Evolutionary conservation across 2,888 invertebrate species (phyloP), one percentile per base, ranked within the genome.

Genomic region (Rhingia rostrata): DNA sequence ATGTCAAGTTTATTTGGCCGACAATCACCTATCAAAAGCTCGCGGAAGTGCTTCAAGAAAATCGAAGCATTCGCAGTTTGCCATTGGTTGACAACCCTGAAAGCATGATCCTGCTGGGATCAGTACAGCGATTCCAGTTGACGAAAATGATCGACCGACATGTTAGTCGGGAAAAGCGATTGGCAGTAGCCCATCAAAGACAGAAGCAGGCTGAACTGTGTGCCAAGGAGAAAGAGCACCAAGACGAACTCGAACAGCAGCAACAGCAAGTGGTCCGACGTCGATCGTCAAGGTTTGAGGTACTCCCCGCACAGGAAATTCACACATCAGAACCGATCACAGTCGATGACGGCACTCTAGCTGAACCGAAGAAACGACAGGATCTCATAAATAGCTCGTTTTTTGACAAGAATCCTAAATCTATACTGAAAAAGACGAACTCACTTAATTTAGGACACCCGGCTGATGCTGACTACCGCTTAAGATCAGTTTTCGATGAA

Each of bases 51-150:
- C 92, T 99, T 4, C 95, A 96, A 86, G 94, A 95, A 51, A 91
- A 91, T 74, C 90, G 90, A 85, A 86, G 89, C 3, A 86, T 97
- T 33, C 95, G 97, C 86, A 96, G 97, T 74, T 97, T 99, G 90
- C 99, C 99, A 0, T 92, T 99, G n/a, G 98, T 99, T 5, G 99
- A 99, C 90, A 96, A 95, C 88, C 96, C 97, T 0, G 93, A 95
- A 3, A 96, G 95, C 63, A 98, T 97, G 97, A 97, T 99, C 22
- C 93, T 99, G 0, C 93, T 99, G 30, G 99, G 99, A 0, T 99
- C 98, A 0, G 97, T 99, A 78, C 98, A 97, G 90, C 94, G 98
- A 82, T 93, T 96, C 90, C 97, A 98, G 90, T 92, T 98, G 72
- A 96, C 97, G 84, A 94, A 96, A 89, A 93, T 97, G 73, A 96